A percentile compares a stretch with the other conserved stretches of the same genome.
These are phyloP conservation scores for Trialeurodes vaporariorum DNA, from an alignment of 1,140 invertebrate genomes.

Conservation along the genomic window DNA sequence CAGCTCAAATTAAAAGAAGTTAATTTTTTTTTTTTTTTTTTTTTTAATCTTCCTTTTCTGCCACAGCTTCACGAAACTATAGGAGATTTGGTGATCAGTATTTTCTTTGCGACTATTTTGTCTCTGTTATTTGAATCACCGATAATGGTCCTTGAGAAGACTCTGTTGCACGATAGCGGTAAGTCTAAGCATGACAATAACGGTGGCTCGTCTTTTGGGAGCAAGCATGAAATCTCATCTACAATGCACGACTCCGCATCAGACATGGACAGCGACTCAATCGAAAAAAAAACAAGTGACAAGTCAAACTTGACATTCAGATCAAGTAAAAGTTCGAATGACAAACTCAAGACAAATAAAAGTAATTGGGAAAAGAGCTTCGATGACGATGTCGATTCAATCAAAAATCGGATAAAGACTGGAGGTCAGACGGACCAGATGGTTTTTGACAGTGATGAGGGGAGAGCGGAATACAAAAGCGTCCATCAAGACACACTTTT, in stretches of 20 bases:
- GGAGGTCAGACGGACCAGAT: not conserved
- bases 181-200: not conserved
- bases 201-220: no score
- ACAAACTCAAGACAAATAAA: not conserved
- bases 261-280: not conserved
- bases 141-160: slow-evolving; percentile 19
- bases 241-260: not conserved
- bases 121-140: slow-evolving; percentile 19
- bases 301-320: not conserved
- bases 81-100: slow-evolving; percentile 16
- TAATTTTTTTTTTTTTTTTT: no score
- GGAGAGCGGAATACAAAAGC: not conserved
- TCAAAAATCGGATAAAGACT: no score
- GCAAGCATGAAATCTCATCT: not conserved
- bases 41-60: no score
- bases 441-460: not conserved
- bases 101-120: slow-evolving; percentile 11
- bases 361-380: not conserved
- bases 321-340: not conserved
- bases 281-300: not conserved
- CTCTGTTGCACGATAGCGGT: slow-evolving; percentile 14
- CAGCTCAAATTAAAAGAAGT: no score
- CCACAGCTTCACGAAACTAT: slow-evolving; percentile 17
- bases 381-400: not conserved
- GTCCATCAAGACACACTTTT: not conserved